Conservation (phyloP, 2,888 invertebrate species). For the Acanthococcus lagerstroemiae region DNA sequence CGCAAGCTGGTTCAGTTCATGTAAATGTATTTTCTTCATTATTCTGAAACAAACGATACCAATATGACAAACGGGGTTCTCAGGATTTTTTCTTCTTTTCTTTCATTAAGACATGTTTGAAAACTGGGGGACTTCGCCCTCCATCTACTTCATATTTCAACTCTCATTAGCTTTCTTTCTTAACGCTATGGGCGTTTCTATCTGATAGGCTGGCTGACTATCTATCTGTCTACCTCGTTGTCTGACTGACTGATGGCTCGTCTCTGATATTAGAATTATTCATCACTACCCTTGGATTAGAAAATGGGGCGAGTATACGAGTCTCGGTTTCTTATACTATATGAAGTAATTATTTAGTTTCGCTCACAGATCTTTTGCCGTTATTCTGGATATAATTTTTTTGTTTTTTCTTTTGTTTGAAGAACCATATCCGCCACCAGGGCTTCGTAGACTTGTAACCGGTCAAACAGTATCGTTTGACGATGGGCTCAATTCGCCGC, state of each 20-base stretch:
- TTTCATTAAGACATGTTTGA: too few species aligned
- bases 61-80: too few species aligned
- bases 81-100: too few species aligned
- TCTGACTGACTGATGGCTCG: not conserved
- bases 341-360: not conserved
- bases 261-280: not conserved
- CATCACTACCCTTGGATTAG: not conserved
- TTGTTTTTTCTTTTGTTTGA: not conserved
- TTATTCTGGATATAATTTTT: not conserved
- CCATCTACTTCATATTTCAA: too few species aligned
- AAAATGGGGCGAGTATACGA: not conserved
- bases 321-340: not conserved
- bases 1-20: too few species aligned
- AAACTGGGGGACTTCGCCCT: too few species aligned
- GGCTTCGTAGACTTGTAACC: constrained; percentile 38
- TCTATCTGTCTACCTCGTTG: too few species aligned
- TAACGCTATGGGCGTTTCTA: too few species aligned
- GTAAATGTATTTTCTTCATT: too few species aligned
- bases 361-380: not conserved
- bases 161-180: too few species aligned
- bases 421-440: constrained; percentile 36
- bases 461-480: constrained; percentile 41
- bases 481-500: constrained; percentile 43
- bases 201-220: too few species aligned
- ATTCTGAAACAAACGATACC: too few species aligned